Evolutionary conservation across 2,888 invertebrate species (phyloP).

Genomic region (Myopa testacea): DNA sequence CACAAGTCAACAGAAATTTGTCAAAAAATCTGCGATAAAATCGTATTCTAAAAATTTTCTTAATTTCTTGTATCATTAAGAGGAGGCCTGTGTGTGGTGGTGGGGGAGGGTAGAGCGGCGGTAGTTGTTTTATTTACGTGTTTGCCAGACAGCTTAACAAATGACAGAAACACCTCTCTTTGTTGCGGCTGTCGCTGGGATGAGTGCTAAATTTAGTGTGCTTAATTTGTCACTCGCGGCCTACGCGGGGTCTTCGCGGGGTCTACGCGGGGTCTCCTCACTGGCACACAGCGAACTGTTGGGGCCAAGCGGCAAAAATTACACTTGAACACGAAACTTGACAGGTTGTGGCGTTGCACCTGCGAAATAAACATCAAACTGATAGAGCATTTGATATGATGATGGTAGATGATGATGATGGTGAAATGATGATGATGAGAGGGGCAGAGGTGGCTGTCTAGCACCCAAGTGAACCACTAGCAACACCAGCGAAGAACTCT

Average conservation of each 20-base stretch:
- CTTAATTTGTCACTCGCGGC: slow-evolving; percentile 46
- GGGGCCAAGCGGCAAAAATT: slow-evolving; percentile 22
- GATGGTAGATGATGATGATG: neutral
- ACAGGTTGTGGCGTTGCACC: slow-evolving; percentile 42
- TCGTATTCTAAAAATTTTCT: slow-evolving; percentile 50
- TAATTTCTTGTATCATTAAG: slow-evolving; percentile 54
- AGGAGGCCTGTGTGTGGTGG: slow-evolving; percentile 16
- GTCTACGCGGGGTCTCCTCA: neutral
- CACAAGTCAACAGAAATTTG: slow-evolving; percentile 52
- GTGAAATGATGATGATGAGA: too few species aligned
- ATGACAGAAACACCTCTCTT: slow-evolving; percentile 23
- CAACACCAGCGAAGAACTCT: neutral
- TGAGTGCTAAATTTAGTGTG: slow-evolving; percentile 52
- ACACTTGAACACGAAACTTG: slow-evolving; percentile 20
- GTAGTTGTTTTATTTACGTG: neutral
- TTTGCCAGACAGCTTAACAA: neutral
- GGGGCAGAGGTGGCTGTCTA: too few species aligned
- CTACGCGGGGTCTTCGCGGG: neutral
- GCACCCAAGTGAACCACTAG: neutral
- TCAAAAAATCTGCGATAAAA: slow-evolving; percentile 49
- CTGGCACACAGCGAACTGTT: neutral
- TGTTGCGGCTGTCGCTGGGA: slow-evolving; percentile 38
- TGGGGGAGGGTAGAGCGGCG: neutral
- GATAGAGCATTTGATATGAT: slow-evolving; percentile 43
- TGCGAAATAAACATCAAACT: slow-evolving; percentile 47